Evolutionary conservation across 1,140 invertebrate genomes (phyloP).

Genomic region (Plodia interpunctella): DNA sequence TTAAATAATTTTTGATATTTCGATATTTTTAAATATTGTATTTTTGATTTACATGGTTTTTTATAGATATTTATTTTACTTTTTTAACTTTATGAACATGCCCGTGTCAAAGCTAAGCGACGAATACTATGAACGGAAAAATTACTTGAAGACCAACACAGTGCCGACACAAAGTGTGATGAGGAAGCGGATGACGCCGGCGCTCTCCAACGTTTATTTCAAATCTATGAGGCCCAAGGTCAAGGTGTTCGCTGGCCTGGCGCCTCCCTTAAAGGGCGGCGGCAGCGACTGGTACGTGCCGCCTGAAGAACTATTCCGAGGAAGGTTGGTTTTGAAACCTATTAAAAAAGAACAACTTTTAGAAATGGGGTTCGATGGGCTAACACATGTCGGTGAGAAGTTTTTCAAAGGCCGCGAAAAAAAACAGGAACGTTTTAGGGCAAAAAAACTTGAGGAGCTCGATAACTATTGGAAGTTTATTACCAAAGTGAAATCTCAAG

Average conservation of each 20-base stretch:
- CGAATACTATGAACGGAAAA: conserved; percentile 55
- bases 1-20: too few relatives aligned
- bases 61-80: conserved; percentile 8
- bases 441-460: conserved; percentile 32
- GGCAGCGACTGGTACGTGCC: conserved; percentile 56
- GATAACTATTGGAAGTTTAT: conserved; percentile 45
- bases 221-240: conserved; percentile 55
- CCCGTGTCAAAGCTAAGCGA: conserved; percentile 41
- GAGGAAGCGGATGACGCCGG: conserved; percentile 47
- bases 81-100: conserved; percentile 24
- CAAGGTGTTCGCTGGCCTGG: conserved; percentile 53
- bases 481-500: conserved; percentile 29
- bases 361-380: conserved; percentile 45
- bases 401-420: conserved; percentile 33
- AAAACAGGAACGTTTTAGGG: conserved; percentile 39
- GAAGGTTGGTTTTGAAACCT: conserved; percentile 48
- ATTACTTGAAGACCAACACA: conserved; percentile 41
- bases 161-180: conserved; percentile 66
- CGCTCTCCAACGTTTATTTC: conserved; percentile 55
- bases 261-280: conserved; percentile 55
- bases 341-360: conserved; percentile 37
- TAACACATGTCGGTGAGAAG: conserved; percentile 37
- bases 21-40: too few relatives aligned
- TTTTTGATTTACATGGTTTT: background rate
- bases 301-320: conserved; percentile 43